A percentile compares a stretch with the other conserved stretches of the same genome.
Evolutionary conservation across 2,888 invertebrate species (phyloP).

Genomic region (Drosophila paramelanica): DNA sequence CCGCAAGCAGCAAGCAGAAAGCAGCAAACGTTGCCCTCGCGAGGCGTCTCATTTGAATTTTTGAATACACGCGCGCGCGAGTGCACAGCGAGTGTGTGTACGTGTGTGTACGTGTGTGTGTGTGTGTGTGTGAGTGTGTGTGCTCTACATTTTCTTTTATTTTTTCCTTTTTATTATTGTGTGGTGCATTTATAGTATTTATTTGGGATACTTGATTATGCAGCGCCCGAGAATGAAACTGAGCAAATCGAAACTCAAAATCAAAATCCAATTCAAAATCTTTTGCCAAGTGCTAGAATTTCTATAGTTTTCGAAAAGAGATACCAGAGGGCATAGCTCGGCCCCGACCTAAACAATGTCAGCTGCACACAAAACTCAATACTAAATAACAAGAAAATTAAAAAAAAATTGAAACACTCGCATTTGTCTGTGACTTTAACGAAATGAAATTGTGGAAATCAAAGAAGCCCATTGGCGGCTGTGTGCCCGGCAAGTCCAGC

Average conservation of each 20-base stretch:
- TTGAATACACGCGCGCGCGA: slow-evolving; percentile 21
- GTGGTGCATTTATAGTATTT: slow-evolving; percentile 33
- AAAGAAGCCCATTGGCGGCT: slow-evolving; percentile 84
- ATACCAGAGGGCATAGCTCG: slow-evolving; percentile 1
- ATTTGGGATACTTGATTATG: slow-evolving; percentile 39
- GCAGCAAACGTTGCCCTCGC: slow-evolving; percentile 6
- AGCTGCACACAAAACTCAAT: slow-evolving; percentile 5
- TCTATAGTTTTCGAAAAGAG: slow-evolving; percentile 12
- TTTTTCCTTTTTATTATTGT: slow-evolving; percentile 47
- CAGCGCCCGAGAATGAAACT: slow-evolving; percentile 29
- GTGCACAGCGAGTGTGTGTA: not conserved
- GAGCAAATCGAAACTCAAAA: slow-evolving; percentile 6
- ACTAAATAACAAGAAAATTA: slow-evolving; percentile 5
- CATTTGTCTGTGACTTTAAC: slow-evolving; percentile 5
- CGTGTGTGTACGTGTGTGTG: slow-evolving; percentile 1
- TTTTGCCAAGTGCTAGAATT: slow-evolving; percentile 6
- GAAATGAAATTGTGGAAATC: slow-evolving; percentile 85
- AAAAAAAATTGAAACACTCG: slow-evolving; percentile 8
- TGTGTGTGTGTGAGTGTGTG: slow-evolving; percentile 23
- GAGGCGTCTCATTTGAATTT: slow-evolving; percentile 16
- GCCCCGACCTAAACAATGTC: slow-evolving; percentile 22
- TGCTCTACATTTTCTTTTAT: slow-evolving; percentile 62
- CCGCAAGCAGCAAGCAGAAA: slow-evolving; percentile 1
- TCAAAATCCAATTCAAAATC: slow-evolving; percentile 10
- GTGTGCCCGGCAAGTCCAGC: slow-evolving; percentile 84